phyloP scores from a whole-genome alignment of 37 sponge, comb jelly and placozoan genomes.

The Halisarca cf. caerulea region DNA sequence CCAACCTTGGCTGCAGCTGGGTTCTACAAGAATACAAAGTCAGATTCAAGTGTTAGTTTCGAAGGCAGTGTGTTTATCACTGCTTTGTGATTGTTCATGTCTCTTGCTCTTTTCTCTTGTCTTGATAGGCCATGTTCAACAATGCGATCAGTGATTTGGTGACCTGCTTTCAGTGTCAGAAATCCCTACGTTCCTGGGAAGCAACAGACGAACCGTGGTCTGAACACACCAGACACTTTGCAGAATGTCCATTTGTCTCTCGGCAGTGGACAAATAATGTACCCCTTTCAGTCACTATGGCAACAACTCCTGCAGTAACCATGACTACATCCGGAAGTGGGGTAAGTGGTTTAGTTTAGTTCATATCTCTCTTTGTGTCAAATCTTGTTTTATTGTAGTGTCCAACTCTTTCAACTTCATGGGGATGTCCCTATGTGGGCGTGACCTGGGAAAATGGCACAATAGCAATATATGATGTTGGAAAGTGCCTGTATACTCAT shows the following conservation, averaged over 20 bases:
- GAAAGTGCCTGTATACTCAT: neutral
- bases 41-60: neutral
- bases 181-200: constrained; percentile 43
- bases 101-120: neutral
- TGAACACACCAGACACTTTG: constrained; percentile 26
- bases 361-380: neutral
- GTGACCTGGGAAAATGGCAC: constrained; percentile 31
- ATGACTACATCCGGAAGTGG: neutral
- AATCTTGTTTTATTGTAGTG: neutral
- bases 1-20: constrained; percentile 50
- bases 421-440: constrained; percentile 37
- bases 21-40: constrained; percentile 24
- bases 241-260: constrained; percentile 20
- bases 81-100: too few species aligned
- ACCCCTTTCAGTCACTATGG: neutral
- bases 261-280: constrained; percentile 4
- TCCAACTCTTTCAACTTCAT: neutral
- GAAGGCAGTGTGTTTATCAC: neutral
- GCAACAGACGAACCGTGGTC: constrained; percentile 53
- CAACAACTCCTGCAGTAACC: neutral
- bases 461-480: neutral
- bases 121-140: neutral
- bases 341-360: neutral
- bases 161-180: constrained; percentile 37
- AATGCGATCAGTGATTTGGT: neutral